Conservation (phyloP, 2,888 invertebrate species). For the Drosophila neotestacea region DNA sequence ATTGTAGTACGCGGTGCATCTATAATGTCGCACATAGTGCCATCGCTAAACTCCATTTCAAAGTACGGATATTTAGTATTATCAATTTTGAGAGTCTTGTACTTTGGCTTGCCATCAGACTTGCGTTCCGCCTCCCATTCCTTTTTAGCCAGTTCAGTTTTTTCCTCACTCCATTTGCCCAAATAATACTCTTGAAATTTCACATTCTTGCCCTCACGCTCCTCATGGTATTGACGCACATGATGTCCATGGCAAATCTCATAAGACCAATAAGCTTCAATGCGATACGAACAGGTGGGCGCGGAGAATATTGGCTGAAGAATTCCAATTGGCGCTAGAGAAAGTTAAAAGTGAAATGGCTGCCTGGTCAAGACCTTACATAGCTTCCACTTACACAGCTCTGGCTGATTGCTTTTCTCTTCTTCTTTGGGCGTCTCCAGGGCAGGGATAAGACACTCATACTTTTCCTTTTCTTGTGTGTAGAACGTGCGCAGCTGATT, state of each 20-base stretch:
- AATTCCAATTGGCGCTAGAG: conserved; percentile 89
- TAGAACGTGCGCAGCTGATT: conserved; percentile 75
- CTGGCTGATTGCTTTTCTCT: conserved; percentile 81
- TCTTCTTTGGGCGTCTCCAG: conserved; percentile 84
- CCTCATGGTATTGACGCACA: conserved; percentile 98
- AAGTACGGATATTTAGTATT: conserved; percentile 95
- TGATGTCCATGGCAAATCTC: conserved; percentile 97
- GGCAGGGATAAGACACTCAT: conserved; percentile 92
- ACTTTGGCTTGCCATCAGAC: conserved; percentile 86
- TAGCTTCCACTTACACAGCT: conserved; percentile 68
- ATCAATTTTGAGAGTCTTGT: conserved; percentile 91
- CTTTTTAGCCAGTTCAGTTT: conserved; percentile 87
- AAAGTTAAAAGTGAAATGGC: too few species aligned
- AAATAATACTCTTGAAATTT: conserved; percentile 94
- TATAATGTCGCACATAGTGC: conserved; percentile 96
- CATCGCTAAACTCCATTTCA: conserved; percentile 94
- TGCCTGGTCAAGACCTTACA: too few species aligned
- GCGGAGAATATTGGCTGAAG: conserved; percentile 91
- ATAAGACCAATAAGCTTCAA: conserved; percentile 98
- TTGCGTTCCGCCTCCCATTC: conserved; percentile 86
- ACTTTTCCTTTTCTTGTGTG: conserved; percentile 92
- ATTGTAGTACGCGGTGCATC: conserved; percentile 92
- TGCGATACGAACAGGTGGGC: conserved; percentile 92
- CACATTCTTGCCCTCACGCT: conserved; percentile 94
- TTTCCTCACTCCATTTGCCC: conserved; percentile 90